Base-by-base conservation (phyloP, 2,113 vertebrate genomes). In the Pithys albifrons region DNA sequence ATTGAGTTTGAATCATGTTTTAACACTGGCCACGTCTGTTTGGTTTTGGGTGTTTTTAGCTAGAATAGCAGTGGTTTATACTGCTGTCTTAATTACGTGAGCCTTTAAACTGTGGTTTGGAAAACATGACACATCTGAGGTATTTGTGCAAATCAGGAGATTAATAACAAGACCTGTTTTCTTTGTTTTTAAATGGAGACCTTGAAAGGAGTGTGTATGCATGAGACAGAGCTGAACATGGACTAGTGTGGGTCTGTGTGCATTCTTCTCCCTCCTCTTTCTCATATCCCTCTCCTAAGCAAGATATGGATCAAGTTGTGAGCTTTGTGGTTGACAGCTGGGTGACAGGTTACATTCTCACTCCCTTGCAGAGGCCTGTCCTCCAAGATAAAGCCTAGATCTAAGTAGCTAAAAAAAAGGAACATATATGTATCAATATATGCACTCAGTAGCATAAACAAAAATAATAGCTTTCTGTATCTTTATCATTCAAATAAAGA, bases 41-140 rank as follows among this genome's bases (percentile, higher is more conserved):
- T 43, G 14, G 87, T 89, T 86, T 43, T 14, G 41, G 41, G 12
- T 90, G 85, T 73, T 89, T 89, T 73, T 61, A 92, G 52, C 61
- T 89, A 81, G 80, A 93, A 90, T 29, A 71, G 45, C 81, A 91
- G 65, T 46, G 76, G 67, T 93, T 96, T 81, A 61, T 88, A 74
- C 37, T 75, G 72, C 76, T 87, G 52, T 75, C 65, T 86, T 94
- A 96, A 95, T 94, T 94, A 91, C 24, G 69, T 78, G 49, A 81
- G 58, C 86, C 65, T 89, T 96, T 87, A 93, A 96, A 72, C 37
- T 81, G 85, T 72, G 91, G 82, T 89, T 95, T 95, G 93, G 92
- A 96, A 96, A 96, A 88, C 83, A 89, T 91, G 86, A 92, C 73
- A 72, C 72, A 78, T 78, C 69, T 72, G 79, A 93, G 55, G 61